phyloP scores from a whole-genome alignment of 2,797 vertebrate genomes.

The Diplodus sargus region DNA sequence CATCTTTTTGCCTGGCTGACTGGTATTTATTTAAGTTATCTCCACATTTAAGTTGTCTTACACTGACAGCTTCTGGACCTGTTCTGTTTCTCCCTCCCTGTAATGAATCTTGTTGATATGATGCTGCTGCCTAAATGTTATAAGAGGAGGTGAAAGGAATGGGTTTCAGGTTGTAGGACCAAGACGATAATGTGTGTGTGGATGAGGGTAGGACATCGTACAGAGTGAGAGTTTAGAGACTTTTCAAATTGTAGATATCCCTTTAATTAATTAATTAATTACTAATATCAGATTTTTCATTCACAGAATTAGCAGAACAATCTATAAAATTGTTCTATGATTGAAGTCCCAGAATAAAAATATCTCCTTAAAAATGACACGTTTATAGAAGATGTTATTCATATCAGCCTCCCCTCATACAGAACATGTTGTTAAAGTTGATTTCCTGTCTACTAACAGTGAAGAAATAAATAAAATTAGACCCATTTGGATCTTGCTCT shows the following conservation, averaged over 20 bases:
- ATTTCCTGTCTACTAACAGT: not conserved
- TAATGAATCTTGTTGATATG: slow-evolving; percentile 25
- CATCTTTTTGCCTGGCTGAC: not conserved
- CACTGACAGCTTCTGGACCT: not conserved
- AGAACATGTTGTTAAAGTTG: not conserved
- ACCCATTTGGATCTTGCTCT: not conserved
- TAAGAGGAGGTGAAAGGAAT: slow-evolving; percentile 28
- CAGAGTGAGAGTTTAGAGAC: not conserved
- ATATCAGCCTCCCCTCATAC: not conserved
- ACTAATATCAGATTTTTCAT: not conserved
- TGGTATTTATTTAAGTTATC: slow-evolving; percentile 26
- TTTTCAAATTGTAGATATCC: not conserved
- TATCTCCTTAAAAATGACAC: not conserved
- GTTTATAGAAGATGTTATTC: not conserved
- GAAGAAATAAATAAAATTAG: not conserved
- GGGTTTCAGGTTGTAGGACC: slow-evolving; percentile 27
- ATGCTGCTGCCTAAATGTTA: slow-evolving; percentile 54
- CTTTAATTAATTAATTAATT: not conserved
- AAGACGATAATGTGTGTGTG: not conserved
- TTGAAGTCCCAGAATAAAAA: not conserved
- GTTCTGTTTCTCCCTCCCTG: slow-evolving; percentile 39
- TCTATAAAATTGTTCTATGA: not conserved
- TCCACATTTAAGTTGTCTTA: not conserved
- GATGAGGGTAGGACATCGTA: not conserved
- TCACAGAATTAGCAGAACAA: not conserved